Evolutionary conservation across 2,113 vertebrate genomes (phyloP), one percentile per base, ranked within the genome.

Genomic region (Sinocyclocheilus grahami): DNA sequence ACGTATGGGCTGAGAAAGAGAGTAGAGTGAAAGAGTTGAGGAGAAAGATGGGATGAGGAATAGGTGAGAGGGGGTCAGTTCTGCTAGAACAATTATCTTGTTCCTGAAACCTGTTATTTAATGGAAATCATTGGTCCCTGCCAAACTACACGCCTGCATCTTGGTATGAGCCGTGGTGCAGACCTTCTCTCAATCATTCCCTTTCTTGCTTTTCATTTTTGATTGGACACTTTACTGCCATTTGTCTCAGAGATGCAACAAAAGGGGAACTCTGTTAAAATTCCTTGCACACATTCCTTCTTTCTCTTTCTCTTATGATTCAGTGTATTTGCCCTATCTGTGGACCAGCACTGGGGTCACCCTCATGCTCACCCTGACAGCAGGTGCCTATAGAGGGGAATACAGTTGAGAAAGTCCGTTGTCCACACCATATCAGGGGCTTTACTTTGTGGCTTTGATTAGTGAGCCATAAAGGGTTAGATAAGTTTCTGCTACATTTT

Each of bases 71-170:
- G 55, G 74, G 87, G 86, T 86, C 71, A 87, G 88, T 90, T 94
- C 91, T 94, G 93, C 90, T 91, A 90, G 89, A 94, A 90, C 89
- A 93, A 94, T 94, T 92, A 94, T 93, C 93, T 93, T 95, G 93
- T 94, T 95, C 89, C 90, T 91, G 81, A 92, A 94, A 94, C 85
- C 88, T 91, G 89, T 86, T 60, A 16, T 92, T 93, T 92, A 92
- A 93, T 93, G 90, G 94, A 94, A 94, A 93, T 90, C 85, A 79
- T 88, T 90, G 42, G 82, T 85, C 85, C 78, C 81, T 74, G 94
- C 92, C 92, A 95, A 94, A 92, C 89, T 92, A 93, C 89, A 93
- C 88, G 90, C 87, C 86, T 89, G 87, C 86, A 89, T 76, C 90
- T 89, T 93, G 92, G 91, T 93, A 93, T 92, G 90, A 92, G 91